phyloP scores from a whole-genome alignment of 2,113 vertebrate species.

The Aegotheles bennettii region DNA sequence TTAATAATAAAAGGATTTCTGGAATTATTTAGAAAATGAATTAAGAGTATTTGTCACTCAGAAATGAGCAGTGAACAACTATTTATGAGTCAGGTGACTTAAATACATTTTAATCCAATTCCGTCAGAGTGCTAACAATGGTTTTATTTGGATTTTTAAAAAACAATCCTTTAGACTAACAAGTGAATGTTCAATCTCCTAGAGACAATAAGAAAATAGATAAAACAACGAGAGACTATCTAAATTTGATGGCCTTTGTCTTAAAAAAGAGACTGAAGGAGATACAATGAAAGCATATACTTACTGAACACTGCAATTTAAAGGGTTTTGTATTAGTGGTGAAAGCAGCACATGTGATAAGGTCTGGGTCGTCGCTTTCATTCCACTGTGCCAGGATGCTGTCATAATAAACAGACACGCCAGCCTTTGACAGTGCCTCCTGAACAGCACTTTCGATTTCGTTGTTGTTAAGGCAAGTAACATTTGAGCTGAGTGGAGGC shows the following conservation, averaged over 20 bases:
- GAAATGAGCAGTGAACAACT: background rate
- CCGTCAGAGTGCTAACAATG: background rate
- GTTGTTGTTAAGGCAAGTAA: conserved; percentile 68
- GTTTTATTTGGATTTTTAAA: background rate
- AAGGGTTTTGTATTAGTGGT: conserved; percentile 64
- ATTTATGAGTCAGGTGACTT: background rate
- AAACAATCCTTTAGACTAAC: background rate
- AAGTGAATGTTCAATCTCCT: background rate
- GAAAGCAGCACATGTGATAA: conserved; percentile 78
- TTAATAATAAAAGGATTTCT: conserved; percentile 12
- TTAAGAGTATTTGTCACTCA: background rate
- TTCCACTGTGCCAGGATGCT: conserved; percentile 81
- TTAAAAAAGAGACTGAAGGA: background rate
- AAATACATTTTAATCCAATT: background rate
- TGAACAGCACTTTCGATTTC: conserved; percentile 58
- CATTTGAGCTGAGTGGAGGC: conserved; percentile 23
- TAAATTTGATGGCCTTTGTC: background rate
- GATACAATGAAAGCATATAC: conserved; percentile 15
- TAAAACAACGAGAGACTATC: background rate
- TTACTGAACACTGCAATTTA: conserved; percentile 80
- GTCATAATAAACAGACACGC: conserved; percentile 68
- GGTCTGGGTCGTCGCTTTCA: conserved; percentile 53
- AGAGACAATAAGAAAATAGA: background rate
- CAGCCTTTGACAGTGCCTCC: conserved; percentile 37
- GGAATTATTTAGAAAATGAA: background rate